A percentile compares a stretch with the other conserved stretches of the same genome.
phyloP scores from a whole-genome alignment of 2,113 vertebrate species.

The Gopherus evgoodei region DNA sequence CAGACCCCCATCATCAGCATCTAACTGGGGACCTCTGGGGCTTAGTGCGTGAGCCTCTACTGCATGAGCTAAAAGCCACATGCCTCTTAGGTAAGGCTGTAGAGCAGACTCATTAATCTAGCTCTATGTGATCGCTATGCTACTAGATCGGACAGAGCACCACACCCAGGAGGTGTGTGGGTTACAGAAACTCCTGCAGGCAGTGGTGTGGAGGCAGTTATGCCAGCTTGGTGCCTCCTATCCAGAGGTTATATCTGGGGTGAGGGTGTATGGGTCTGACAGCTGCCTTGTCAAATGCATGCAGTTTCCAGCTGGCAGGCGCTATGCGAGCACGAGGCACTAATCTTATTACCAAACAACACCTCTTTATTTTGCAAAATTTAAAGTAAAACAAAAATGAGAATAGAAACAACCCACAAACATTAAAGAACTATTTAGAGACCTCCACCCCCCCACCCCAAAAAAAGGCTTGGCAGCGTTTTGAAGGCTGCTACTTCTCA shows the following conservation, averaged over 20 bases:
- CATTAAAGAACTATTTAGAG: neutral
- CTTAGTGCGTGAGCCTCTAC: too few relatives aligned
- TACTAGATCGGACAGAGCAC: too few relatives aligned
- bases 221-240: constrained; percentile 24
- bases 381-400: constrained; percentile 46
- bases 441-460: too few relatives aligned
- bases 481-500: constrained; percentile 63
- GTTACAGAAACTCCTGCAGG: neutral
- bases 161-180: too few relatives aligned
- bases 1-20: too few relatives aligned
- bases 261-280: neutral
- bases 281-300: constrained; percentile 62
- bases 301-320: constrained; percentile 34
- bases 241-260: constrained; percentile 43
- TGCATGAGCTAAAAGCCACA: too few relatives aligned
- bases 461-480: constrained; percentile 16
- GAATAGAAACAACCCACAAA: constrained; percentile 60
- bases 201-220: neutral
- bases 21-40: too few relatives aligned
- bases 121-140: too few relatives aligned
- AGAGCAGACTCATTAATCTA: too few relatives aligned
- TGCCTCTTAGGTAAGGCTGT: too few relatives aligned
- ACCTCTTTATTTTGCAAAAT: constrained; percentile 49
- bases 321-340: constrained; percentile 50
- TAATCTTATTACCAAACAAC: constrained; percentile 49